Evolutionary conservation across 2,888 invertebrate species (phyloP).

Genomic region (Oegoconia quadripuncta): DNA sequence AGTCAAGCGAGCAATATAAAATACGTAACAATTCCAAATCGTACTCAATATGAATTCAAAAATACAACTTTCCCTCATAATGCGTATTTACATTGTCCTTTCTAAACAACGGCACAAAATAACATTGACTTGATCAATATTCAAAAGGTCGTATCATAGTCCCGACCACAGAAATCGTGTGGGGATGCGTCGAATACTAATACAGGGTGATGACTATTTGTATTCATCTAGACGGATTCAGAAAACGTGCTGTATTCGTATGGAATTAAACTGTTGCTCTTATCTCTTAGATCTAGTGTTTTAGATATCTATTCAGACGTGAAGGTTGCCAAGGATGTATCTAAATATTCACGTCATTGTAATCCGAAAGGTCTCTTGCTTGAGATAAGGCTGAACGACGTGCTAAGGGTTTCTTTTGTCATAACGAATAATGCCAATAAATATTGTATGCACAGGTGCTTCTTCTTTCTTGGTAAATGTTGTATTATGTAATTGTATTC

Average conservation of each 20-base stretch:
- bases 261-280: conserved; percentile 48
- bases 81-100: conserved; percentile 34
- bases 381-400: too few relatives aligned
- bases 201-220: conserved; percentile 45
- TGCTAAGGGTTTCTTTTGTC: too few relatives aligned
- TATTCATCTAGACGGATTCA: conserved; percentile 56
- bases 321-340: too few relatives aligned
- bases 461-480: too few relatives aligned
- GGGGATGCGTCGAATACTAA: conserved; percentile 60
- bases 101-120: conserved; percentile 24
- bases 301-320: conserved; percentile 9
- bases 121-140: conserved; percentile 59
- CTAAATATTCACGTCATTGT: too few relatives aligned
- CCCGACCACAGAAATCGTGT: conserved; percentile 72
- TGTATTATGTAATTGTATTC: too few relatives aligned
- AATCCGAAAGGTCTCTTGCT: too few relatives aligned
- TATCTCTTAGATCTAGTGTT: conserved; percentile 39
- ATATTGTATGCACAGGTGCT: too few relatives aligned
- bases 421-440: too few relatives aligned
- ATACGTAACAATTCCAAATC: conserved; percentile 1
- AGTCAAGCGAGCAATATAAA: conserved; percentile 1
- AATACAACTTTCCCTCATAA: conserved; percentile 54
- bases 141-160: conserved; percentile 57
- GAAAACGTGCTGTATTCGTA: conserved; percentile 47
- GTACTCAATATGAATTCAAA: conserved; percentile 26